Evolutionary conservation across 2,888 invertebrate genomes (phyloP).

Genomic region (Sussaba pulchella): DNA sequence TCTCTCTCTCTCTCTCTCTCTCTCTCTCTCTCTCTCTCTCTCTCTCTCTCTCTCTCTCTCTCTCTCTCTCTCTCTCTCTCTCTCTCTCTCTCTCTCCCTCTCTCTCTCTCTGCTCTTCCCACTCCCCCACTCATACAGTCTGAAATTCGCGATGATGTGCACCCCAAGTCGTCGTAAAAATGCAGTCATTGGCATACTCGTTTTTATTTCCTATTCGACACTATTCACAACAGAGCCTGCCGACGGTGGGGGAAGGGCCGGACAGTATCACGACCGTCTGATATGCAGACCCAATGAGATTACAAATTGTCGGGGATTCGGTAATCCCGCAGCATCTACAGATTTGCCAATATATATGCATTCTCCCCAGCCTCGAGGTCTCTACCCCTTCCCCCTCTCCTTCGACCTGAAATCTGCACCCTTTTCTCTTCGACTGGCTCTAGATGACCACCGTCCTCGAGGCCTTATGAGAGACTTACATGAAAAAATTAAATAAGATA

Average conservation of each 20-base stretch:
- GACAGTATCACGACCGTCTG: not conserved
- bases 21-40: not conserved
- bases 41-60: not conserved
- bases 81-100: not conserved
- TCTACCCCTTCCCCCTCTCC: not conserved
- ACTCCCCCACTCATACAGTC: not conserved
- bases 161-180: not conserved
- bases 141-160: not conserved
- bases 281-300: slow-evolving; percentile 9
- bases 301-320: slow-evolving; percentile 10
- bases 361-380: slow-evolving; percentile 12
- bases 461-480: not conserved
- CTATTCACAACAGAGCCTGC: slow-evolving; percentile 29
- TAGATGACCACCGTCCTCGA: not conserved
- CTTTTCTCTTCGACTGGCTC: not conserved
- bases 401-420: not conserved
- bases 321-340: slow-evolving; percentile 19
- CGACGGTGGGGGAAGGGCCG: not conserved
- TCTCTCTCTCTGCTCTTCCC: not conserved
- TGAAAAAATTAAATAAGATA: slow-evolving; percentile 5
- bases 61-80: not conserved
- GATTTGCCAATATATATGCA: slow-evolving; percentile 48
- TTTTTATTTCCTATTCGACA: slow-evolving; percentile 1
- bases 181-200: slow-evolving; percentile 5
- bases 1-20: not conserved